phyloP scores from a whole-genome alignment of 2,888 invertebrate genomes.

The Lepetodrilus schrolli region DNA sequence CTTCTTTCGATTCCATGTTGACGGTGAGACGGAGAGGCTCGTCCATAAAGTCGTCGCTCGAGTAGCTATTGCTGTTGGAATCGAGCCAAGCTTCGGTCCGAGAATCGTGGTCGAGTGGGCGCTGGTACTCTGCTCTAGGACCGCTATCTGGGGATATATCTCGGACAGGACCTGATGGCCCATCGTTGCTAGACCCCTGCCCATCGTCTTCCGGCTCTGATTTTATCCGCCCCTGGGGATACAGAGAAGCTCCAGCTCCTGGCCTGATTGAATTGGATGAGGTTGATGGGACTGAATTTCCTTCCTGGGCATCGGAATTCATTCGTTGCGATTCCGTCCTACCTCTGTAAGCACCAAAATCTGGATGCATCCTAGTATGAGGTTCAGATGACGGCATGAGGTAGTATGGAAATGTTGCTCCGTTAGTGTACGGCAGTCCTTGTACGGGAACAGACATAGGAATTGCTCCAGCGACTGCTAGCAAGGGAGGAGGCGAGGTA shows the following conservation, averaged over 20 bases:
- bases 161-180: not conserved
- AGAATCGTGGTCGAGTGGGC: not conserved
- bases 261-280: not conserved
- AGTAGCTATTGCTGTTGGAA: slow-evolving; percentile 42
- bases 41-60: slow-evolving; percentile 41
- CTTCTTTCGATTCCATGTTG: slow-evolving; percentile 30
- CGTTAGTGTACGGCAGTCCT: slow-evolving; percentile 11
- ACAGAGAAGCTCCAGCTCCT: too few relatives aligned
- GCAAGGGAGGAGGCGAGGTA: slow-evolving; percentile 44
- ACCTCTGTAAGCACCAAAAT: slow-evolving; percentile 6
- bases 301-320: not conserved
- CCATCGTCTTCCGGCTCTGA: not conserved
- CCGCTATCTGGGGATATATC: not conserved
- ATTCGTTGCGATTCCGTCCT: not conserved
- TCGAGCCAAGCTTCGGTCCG: not conserved
- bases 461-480: slow-evolving; percentile 38
- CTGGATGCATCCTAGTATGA: slow-evolving; percentile 4
- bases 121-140: not conserved
- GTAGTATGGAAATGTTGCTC: slow-evolving; percentile 32
- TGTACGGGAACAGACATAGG: slow-evolving; percentile 35
- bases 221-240: not conserved
- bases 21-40: slow-evolving; percentile 50
- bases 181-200: not conserved
- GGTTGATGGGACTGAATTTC: not conserved
- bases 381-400: slow-evolving; percentile 28